These are phyloP conservation scores for Phyllostomus hastatus DNA, from an alignment of 2,113 vertebrate species.

Conservation along the genomic window DNA sequence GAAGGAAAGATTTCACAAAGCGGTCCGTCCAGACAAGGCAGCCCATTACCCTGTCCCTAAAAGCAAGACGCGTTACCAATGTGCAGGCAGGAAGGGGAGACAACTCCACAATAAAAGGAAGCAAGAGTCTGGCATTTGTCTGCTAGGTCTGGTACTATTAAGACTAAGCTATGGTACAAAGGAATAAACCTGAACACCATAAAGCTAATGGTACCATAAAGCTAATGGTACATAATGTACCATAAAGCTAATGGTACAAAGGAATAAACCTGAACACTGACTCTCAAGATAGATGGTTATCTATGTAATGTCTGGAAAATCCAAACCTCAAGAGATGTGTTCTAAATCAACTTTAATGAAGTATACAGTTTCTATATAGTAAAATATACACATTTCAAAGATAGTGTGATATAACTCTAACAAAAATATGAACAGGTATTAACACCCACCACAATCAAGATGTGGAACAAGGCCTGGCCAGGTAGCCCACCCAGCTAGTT, in stretches of 20 bases:
- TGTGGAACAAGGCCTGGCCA: neutral
- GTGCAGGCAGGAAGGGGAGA: neutral
- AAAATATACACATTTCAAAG: neutral
- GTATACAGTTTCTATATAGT: neutral
- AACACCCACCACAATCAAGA: neutral
- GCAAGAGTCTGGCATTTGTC: neutral
- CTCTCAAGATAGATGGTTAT: neutral
- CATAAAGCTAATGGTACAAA: neutral
- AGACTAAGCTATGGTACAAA: neutral
- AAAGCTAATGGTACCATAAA: too few species aligned
- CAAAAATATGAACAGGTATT: neutral
- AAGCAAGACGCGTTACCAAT: neutral
- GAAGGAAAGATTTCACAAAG: slow-evolving; percentile 23
- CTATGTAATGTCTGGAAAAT: neutral
- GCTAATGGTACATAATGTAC: too few species aligned
- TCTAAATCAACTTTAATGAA: slow-evolving; percentile 14
- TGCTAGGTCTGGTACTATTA: neutral
- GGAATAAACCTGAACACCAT: neutral
- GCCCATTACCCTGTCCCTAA: neutral
- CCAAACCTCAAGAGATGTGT: neutral
- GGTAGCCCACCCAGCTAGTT: too few species aligned
- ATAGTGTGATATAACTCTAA: neutral
- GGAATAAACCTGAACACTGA: neutral
- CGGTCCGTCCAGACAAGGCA: neutral
- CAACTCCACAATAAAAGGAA: neutral